Base-by-base conservation (phyloP, 2,888 invertebrate species). In the Latrodectus elegans region DNA sequence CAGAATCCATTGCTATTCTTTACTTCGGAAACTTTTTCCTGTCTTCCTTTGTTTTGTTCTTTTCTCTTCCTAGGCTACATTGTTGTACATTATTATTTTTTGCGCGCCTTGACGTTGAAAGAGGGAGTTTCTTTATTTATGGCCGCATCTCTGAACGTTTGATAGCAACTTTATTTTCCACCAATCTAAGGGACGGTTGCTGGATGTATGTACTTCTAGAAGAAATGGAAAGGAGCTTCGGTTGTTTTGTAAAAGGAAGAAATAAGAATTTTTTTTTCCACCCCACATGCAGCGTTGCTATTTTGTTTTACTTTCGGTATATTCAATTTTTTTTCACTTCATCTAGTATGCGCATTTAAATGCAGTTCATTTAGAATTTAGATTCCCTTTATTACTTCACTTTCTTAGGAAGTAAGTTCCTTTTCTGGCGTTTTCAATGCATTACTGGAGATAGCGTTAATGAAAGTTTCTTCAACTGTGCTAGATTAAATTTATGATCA, bases 281-380 rank as follows among this genome's bases (percentile, higher is more conserved):
- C 60, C 64, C 14, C 51, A 51, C n/a, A 8, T 70, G 53, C 68
- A 55, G 67, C 64, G 38, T 71, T 60, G 8, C 52, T 15, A 38
- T 55, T 15, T 38, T 17, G 49, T 38, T 68, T 77, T 71, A 11
- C 10, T 12, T 64, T 17, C 26, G 53, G 55, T 76, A 26, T 38
- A 71, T 83, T 60, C 38, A 14, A 76, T 38, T 51, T 22, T 65
- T 11, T 6, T 52, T 70, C 52, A 22, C 65, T 71, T 76, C 76
- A 71, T 83, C 76, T 22, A 60, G 72, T 78, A 78, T 84, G 78
- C 73, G 68, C 78, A 79, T 85, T 85, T 85, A 85, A 85, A 85
- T 85, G 79, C 70, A 64, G 65, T 75, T 85, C 68, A 80, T 80
- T 85, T 85, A 75, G 38, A 68, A 75, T 80, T 80, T 85, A 75